Conservation (phyloP, 2,797 vertebrate species). For the Bradypus variegatus region DNA sequence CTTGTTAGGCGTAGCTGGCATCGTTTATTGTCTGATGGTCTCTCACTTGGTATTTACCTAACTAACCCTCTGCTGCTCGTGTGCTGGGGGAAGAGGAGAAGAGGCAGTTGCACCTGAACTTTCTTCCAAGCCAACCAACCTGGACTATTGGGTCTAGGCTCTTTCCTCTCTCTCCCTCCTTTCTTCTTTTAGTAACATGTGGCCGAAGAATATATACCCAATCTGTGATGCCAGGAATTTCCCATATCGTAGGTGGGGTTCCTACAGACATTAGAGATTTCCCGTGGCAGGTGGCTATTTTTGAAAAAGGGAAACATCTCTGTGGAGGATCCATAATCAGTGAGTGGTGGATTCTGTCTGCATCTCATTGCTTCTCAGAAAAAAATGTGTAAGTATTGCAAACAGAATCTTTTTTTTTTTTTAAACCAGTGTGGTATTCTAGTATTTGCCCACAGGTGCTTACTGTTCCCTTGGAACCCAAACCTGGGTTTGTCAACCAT, state of each 20-base stretch:
- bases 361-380: conserved; percentile 45
- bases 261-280: not conserved
- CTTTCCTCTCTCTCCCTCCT: not conserved
- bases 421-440: not conserved
- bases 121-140: not conserved
- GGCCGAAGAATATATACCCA: not conserved
- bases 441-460: not conserved
- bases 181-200: conserved; percentile 30
- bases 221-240: too few species aligned
- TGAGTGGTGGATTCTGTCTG: conserved; percentile 58
- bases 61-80: not conserved
- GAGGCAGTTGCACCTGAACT: not conserved
- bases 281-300: conserved; percentile 53
- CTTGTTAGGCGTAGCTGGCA: not conserved
- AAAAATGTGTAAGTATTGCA: not conserved
- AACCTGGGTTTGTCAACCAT: not conserved
- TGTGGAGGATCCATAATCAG: conserved; percentile 55
- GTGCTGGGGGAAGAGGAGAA: not conserved
- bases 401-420: not conserved
- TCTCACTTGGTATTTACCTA: not conserved
- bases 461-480: not conserved
- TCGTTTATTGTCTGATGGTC: not conserved
- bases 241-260: not conserved
- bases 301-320: not conserved
- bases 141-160: not conserved